Conservation (phyloP, 2,888 invertebrate genomes). For the Conchocele bisecta region DNA sequence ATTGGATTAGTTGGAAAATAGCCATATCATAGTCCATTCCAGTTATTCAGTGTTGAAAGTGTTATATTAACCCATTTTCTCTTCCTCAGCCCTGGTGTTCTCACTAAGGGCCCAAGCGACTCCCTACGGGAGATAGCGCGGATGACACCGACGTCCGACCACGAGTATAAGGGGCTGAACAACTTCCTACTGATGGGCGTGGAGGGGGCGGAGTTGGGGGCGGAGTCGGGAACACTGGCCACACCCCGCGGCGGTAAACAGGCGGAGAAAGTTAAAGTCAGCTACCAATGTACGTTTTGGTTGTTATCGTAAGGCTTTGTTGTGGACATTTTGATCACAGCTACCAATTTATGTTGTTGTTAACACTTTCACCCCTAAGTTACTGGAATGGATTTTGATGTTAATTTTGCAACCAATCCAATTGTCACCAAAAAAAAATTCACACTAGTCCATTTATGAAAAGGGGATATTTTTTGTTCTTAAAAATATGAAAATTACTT, state of each 20-base stretch:
- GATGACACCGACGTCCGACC: slow-evolving; percentile 50
- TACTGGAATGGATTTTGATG: too few relatives aligned
- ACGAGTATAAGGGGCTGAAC: slow-evolving; percentile 61
- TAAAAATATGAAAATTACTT: too few relatives aligned
- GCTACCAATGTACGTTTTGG: slow-evolving; percentile 71
- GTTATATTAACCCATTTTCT: too few relatives aligned
- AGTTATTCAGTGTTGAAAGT: too few relatives aligned
- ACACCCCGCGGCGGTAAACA: slow-evolving; percentile 54
- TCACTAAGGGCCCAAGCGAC: slow-evolving; percentile 76
- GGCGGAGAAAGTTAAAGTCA: slow-evolving; percentile 70
- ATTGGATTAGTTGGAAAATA: too few relatives aligned
- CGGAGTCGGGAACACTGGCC: slow-evolving; percentile 66
- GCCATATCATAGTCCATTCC: too few relatives aligned
- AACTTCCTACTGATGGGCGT: slow-evolving; percentile 77
- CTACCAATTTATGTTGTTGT: background rate
- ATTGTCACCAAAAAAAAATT: too few relatives aligned
- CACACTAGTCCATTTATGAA: too few relatives aligned
- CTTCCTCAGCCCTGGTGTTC: slow-evolving; percentile 68
- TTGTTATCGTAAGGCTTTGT: background rate
- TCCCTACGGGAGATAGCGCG: slow-evolving; percentile 68
- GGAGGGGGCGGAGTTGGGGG: slow-evolving; percentile 45
- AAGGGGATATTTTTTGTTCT: too few relatives aligned
- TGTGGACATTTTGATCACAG: background rate
- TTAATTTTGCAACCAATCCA: too few relatives aligned
- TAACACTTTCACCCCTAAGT: too few relatives aligned